Evolutionary conservation across 2,888 invertebrate genomes (phyloP).

Genomic region (Oligia latruncula): DNA sequence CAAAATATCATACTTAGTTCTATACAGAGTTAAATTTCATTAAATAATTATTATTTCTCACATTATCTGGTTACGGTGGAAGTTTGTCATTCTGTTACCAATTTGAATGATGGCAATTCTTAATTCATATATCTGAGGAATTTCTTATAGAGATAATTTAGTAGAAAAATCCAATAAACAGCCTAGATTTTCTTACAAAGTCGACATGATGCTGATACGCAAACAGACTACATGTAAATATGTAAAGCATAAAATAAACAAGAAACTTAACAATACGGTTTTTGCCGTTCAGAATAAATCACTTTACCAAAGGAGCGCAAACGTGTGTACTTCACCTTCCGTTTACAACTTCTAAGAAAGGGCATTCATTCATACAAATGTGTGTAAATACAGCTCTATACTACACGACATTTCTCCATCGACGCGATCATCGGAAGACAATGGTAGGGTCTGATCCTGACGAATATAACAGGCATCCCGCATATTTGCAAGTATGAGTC

Average conservation of each 20-base stretch:
- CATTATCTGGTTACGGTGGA: neutral
- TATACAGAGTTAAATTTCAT: neutral
- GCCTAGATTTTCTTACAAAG: neutral
- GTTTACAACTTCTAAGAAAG: slow-evolving; percentile 45
- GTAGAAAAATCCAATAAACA: neutral
- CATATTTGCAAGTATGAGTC: slow-evolving; percentile 30
- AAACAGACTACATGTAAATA: slow-evolving; percentile 45
- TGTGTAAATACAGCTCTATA: slow-evolving; percentile 14
- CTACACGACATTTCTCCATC: slow-evolving; percentile 27
- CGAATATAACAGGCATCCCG: slow-evolving; percentile 40
- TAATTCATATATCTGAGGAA: no score
- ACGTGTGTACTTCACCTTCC: slow-evolving; percentile 49
- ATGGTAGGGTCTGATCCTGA: slow-evolving; percentile 44
- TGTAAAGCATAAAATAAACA: slow-evolving; percentile 50
- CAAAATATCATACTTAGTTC: neutral
- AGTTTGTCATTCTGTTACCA: neutral
- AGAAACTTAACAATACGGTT: slow-evolving; percentile 43
- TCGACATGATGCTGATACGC: slow-evolving; percentile 28
- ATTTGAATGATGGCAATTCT: no score
- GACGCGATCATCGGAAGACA: slow-evolving; percentile 26
- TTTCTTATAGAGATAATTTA: neutral
- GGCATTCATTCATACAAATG: slow-evolving; percentile 43
- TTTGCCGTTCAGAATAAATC: slow-evolving; percentile 56
- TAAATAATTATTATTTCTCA: neutral
- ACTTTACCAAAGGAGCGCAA: slow-evolving; percentile 51